Evolutionary conservation across 2,888 invertebrate species (phyloP).

Genomic region (Gibbula magus): DNA sequence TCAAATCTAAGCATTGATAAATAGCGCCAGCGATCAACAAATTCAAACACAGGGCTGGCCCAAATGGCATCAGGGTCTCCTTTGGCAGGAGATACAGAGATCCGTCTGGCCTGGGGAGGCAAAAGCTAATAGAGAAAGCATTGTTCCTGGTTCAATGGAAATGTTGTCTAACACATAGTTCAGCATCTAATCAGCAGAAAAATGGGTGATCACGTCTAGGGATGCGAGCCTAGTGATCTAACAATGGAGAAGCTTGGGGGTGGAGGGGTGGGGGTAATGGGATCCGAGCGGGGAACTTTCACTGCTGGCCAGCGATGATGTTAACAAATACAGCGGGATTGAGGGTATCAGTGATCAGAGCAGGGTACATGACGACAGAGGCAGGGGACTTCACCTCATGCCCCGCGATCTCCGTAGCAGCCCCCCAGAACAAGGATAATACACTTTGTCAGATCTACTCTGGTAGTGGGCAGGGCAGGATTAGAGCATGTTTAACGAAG

Average conservation of each 20-base stretch:
- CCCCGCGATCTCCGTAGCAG: no score
- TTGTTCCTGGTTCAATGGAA: conserved; percentile 5
- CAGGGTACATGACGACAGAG: no score
- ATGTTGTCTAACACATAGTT: neutral
- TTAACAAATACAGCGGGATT: neutral
- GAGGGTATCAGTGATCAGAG: no score
- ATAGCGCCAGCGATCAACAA: conserved; percentile 15
- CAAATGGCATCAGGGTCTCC: neutral
- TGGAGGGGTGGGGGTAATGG: no score
- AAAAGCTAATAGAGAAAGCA: neutral
- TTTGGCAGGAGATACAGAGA: neutral
- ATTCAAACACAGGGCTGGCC: neutral
- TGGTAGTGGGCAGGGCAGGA: no score
- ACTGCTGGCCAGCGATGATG: neutral
- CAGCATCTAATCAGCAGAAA: neutral
- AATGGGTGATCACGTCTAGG: neutral
- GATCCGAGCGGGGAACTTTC: no score
- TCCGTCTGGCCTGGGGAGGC: neutral
- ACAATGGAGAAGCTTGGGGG: neutral
- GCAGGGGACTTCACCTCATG: no score
- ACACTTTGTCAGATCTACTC: no score
- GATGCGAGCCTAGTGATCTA: neutral
- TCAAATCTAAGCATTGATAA: conserved; percentile 28
- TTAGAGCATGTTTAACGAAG: no score
- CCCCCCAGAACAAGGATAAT: no score